Evolutionary conservation across 1,140 invertebrate species (phyloP).

Genomic region (Laupala kohalensis): DNA sequence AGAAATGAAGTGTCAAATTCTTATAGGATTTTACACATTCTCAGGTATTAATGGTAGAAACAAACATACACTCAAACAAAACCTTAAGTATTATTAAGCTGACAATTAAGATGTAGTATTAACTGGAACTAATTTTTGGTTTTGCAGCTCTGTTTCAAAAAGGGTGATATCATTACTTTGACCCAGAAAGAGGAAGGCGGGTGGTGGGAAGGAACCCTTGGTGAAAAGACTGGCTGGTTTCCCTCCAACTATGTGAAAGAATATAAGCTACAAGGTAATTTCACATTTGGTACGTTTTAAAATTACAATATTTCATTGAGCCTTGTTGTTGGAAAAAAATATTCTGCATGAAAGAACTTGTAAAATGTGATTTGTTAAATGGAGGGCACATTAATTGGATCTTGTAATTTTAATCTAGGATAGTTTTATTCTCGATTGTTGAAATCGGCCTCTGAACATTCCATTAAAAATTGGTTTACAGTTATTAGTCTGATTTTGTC

Average conservation of each 20-base stretch:
- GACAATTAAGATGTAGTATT: conserved; percentile 5
- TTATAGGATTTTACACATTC: background rate
- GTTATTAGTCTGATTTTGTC: too few relatives aligned
- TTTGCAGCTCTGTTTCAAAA: conserved; percentile 77
- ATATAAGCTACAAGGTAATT: conserved; percentile 38
- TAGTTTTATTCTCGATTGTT: too few relatives aligned
- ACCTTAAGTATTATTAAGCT: conserved; percentile 3
- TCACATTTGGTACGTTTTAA: background rate
- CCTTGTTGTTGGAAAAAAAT: too few relatives aligned
- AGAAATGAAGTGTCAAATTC: background rate
- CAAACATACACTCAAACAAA: background rate
- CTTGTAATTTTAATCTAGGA: too few relatives aligned
- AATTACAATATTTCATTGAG: too few relatives aligned
- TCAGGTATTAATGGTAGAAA: background rate
- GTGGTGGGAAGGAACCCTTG: conserved; percentile 94
- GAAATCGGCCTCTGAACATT: too few relatives aligned
- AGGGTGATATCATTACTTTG: conserved; percentile 92
- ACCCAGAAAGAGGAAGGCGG: conserved; percentile 85
- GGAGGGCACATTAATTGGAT: too few relatives aligned
- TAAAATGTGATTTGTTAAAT: too few relatives aligned
- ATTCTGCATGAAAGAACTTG: too few relatives aligned
- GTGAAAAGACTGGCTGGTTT: conserved; percentile 95
- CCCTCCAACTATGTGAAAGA: conserved; percentile 94
- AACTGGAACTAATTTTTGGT: conserved; percentile 15
- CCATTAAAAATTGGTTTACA: too few relatives aligned